These are phyloP conservation scores for Nemopilema nomurai DNA, from an alignment of 30 jellyfish, hydroid and myxozoan species.

Conservation along the genomic window DNA sequence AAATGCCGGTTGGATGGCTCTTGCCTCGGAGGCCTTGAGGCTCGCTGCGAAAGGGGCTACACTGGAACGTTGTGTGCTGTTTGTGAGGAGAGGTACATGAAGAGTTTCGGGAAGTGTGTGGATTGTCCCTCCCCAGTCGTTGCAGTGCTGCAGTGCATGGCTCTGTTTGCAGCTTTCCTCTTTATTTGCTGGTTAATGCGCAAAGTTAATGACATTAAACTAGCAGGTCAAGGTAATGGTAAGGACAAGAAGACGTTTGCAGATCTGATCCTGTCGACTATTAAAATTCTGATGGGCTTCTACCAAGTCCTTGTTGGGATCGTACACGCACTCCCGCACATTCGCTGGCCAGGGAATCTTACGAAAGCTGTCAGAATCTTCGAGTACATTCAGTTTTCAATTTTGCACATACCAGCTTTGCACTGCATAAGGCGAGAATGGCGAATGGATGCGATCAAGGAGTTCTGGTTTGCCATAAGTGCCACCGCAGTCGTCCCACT, in stretches of 20 bases:
- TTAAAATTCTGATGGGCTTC: constrained; percentile 52
- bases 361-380: constrained; percentile 8
- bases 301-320: constrained; percentile 33
- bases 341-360: constrained; percentile 48
- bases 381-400: constrained; percentile 14
- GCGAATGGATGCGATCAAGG: constrained; percentile 14
- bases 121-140: constrained; percentile 22
- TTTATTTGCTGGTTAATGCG: constrained; percentile 17
- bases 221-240: not conserved
- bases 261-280: constrained; percentile 40
- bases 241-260: constrained; percentile 40
- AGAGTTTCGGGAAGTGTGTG: constrained; percentile 6
- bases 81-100: constrained; percentile 22
- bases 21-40: constrained; percentile 47
- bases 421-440: constrained; percentile 28
- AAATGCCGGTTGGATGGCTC: constrained; percentile 35
- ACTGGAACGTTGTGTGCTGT: constrained; percentile 45
- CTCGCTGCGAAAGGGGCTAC: constrained; percentile 14
- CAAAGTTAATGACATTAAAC: constrained; percentile 8
- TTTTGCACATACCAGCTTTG: constrained; percentile 33
- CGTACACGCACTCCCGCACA: constrained; percentile 17
- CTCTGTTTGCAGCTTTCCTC: constrained; percentile 3
- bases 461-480: constrained; percentile 26
- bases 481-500: constrained; percentile 41
- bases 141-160: constrained; percentile 12